These are phyloP conservation scores for Paratrypauchen microcephalus DNA, from an alignment of 2,797 vertebrate genomes.

Conservation along the genomic window DNA sequence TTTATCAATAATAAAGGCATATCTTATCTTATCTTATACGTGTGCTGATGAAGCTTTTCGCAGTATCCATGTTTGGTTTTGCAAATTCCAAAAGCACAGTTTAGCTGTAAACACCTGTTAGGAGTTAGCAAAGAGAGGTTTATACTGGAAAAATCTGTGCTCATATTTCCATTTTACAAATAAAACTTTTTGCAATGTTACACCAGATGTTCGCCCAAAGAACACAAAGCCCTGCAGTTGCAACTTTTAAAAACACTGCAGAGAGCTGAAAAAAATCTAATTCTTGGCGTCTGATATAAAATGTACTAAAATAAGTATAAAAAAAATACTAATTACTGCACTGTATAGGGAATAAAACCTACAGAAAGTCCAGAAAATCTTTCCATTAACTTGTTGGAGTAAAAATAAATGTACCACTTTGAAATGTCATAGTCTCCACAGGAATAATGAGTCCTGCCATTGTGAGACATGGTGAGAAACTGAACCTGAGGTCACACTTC, in stretches of 20 bases:
- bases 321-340: too few relatives aligned
- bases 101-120: constrained; percentile 29
- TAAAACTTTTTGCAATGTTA: constrained; percentile 5
- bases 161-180: not conserved
- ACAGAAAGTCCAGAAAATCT: too few relatives aligned
- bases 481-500: not conserved
- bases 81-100: not conserved
- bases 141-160: constrained; percentile 9
- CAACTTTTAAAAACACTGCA: not conserved
- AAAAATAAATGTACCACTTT: not conserved
- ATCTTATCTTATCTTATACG: not conserved
- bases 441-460: not conserved
- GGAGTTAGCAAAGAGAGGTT: constrained; percentile 17
- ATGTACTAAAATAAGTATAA: too few relatives aligned
- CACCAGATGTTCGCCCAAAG: not conserved
- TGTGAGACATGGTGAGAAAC: constrained; percentile 2
- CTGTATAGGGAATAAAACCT: too few relatives aligned
- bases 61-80: not conserved
- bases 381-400: too few relatives aligned
- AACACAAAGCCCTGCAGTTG: not conserved
- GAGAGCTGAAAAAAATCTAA: not conserved
- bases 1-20: not conserved
- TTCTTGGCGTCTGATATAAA: too few relatives aligned
- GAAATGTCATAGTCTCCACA: not conserved
- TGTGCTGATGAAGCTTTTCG: not conserved